Percentiles rank a stretch among this genome's conserved stretches.
These are phyloP conservation scores for Pollachius pollachius DNA, from an alignment of 2,113 vertebrate species.

Conservation along the genomic window DNA sequence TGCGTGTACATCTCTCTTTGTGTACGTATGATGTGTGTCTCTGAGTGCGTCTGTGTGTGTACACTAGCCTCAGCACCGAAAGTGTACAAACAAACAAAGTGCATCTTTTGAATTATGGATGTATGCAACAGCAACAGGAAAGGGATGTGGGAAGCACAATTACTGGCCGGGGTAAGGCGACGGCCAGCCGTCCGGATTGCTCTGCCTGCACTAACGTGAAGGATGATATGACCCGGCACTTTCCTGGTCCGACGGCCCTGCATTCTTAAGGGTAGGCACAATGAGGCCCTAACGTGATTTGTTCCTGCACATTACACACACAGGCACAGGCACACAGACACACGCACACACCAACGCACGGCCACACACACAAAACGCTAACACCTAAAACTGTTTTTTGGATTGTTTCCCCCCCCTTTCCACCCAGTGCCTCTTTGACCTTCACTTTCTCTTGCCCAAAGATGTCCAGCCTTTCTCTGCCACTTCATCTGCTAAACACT, in stretches of 20 bases:
- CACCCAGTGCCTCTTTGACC: constrained; percentile 20
- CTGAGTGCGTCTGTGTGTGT: too few species aligned
- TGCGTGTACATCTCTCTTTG: too few species aligned
- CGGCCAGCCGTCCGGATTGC: neutral
- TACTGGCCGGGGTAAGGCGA: neutral
- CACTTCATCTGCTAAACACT: neutral
- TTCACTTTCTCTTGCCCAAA: constrained; percentile 15
- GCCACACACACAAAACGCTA: constrained; percentile 7
- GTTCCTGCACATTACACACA: constrained; percentile 18
- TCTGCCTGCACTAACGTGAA: constrained; percentile 10
- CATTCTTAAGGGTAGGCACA: constrained; percentile 19
- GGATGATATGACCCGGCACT: constrained; percentile 40
- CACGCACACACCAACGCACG: neutral
- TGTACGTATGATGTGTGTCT: too few species aligned
- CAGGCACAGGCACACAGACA: constrained; percentile 12
- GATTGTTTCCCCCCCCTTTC: neutral
- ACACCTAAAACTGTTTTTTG: neutral
- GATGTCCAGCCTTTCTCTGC: neutral
- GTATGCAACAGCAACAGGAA: neutral
- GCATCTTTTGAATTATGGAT: neutral
- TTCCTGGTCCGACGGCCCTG: constrained; percentile 17
- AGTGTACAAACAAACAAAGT: neutral
- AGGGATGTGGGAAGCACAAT: neutral
- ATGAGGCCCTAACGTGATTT: constrained; percentile 10
- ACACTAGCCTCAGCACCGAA: neutral